Evolutionary conservation across 2,888 invertebrate species (phyloP), one percentile per base, ranked within the genome.

Genomic region (Campopleginae sp.): DNA sequence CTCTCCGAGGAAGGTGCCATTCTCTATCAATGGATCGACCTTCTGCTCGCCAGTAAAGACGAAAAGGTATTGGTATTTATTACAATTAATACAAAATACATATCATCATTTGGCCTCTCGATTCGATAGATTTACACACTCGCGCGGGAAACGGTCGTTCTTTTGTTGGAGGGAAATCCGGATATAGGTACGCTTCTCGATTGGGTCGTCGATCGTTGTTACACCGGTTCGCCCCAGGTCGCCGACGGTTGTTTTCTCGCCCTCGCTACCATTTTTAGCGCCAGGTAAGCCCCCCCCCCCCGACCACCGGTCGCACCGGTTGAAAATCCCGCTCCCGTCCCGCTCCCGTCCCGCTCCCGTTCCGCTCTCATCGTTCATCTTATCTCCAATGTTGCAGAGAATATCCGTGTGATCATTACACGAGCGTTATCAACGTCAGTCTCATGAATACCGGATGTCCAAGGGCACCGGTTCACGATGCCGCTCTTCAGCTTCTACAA

Each of bases 201-300:
- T 94, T 99, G 99, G 99, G 97, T 98, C 0, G 98, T 99, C 71
- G 98, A 99, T 94, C 96, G 98, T 81, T 99, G 99, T 94, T 99
- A 98, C 94, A 99, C 98, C 0, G 98, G 98, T 7, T 94, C 96
- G 8, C 96, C 97, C 2, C 96, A 97, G 87, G 98, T 99, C 54
- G 98, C 99, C 1, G 99, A 99, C 94, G 98, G 98, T 1, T 99
- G 99, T 93, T 99, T 99, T 94, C 95, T 98, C 92, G 98, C 99
- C 4, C 95, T 99, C 76, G 98, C 99, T 5, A 97, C 98, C 8
- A 98, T 99, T 89, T 99, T 99, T 94, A 98, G 98, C 92, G 98
- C 98, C 71, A 96, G 98, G 98, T 98, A 94, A 94, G 1, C 19
- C 12, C 1, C 46, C 0, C 46, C 17, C n/a, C n/a, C n/a, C n/a